A percentile compares a stretch with the other conserved stretches of the same genome.
Evolutionary conservation across 2,113 vertebrate genomes (phyloP).

Genomic region (Fregetta grallaria): DNA sequence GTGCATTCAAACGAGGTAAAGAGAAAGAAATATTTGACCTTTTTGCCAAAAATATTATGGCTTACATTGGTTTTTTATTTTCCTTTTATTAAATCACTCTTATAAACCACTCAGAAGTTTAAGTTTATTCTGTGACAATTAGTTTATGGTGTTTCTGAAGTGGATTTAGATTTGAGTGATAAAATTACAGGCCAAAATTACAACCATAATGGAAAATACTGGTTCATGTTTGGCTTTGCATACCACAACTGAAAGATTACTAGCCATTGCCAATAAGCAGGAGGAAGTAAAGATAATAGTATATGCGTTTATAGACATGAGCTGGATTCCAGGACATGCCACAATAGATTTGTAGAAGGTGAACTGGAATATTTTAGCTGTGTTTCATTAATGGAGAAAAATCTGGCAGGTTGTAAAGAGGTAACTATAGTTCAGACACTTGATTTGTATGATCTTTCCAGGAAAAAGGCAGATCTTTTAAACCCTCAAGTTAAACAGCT

Average conservation of each 20-base stretch:
- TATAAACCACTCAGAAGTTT: slow-evolving; percentile 71
- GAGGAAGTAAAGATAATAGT: slow-evolving; percentile 61
- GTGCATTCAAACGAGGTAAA: not conserved
- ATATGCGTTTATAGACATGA: not conserved
- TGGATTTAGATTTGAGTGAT: slow-evolving; percentile 81
- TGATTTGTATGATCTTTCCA: not conserved
- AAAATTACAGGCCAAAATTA: slow-evolving; percentile 81
- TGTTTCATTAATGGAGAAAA: not conserved
- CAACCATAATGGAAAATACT: slow-evolving; percentile 78
- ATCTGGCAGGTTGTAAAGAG: slow-evolving; percentile 52
- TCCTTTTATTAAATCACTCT: slow-evolving; percentile 75
- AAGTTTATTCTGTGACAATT: slow-evolving; percentile 78
- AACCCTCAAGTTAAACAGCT: not conserved
- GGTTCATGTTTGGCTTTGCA: slow-evolving; percentile 68
- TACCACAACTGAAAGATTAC: slow-evolving; percentile 76
- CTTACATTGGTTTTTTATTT: slow-evolving; percentile 79
- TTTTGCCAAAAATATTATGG: slow-evolving; percentile 72
- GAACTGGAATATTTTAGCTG: slow-evolving; percentile 25
- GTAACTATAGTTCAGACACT: not conserved
- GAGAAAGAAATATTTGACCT: slow-evolving; percentile 64
- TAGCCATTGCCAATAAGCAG: slow-evolving; percentile 61
- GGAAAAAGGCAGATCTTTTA: not conserved
- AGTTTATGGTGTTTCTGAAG: slow-evolving; percentile 81
- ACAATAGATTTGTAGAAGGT: slow-evolving; percentile 34
- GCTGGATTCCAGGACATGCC: slow-evolving; percentile 34